Base-by-base conservation (phyloP, 2,113 vertebrate species). In the Tachycineta bicolor region DNA sequence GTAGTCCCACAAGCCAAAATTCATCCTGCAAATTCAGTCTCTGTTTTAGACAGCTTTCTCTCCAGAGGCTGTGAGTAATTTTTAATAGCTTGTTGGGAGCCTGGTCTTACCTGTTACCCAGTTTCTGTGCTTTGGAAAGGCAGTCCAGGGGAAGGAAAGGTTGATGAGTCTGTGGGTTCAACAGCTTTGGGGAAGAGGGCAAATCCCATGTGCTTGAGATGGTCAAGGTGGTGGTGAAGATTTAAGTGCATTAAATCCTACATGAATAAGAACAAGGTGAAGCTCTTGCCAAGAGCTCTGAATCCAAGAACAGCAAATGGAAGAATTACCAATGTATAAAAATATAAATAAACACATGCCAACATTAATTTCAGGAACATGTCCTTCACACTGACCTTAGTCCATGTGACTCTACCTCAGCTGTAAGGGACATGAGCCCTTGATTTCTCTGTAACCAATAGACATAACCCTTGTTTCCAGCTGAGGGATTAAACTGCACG, bases 321-420 rank as follows among this genome's bases (percentile, higher is more conserved):
- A 75, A 79, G 73, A 93, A 79, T 83, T 95, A 87, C 25, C 76
- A 70, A 87, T 65, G 89, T 87, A 76, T 81, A 92, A 92, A 96
- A 90, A 94, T 90, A 92, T 56, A 95, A 92, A 85, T 58, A 92
- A 96, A 84, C 92, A 88, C 90, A 90, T 96, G 53, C 86, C 96
- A 95, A 43, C 60, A 37, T 92, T 94, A 96, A 88, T 81, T 90
- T 88, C 49, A 94, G 90, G 69, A 94, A 67, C 46, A 7, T 17
- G 68, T 92, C 94, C 93, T 97, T 96, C 80, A 50, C 47, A 41
- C 28, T 96, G 95, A 95, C 95, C 90, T 95, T 76, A 88, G 52
- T 46, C 63, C 13, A 0, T 81, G 76, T 90, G 93, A 86, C 67
- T 70, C 55, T 37, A 74, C n/a, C 60, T 92, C 73, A 67, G 76